These are phyloP conservation scores for Yasuhikotakia modesta DNA, from an alignment of 2,797 vertebrate species.

Conservation along the genomic window DNA sequence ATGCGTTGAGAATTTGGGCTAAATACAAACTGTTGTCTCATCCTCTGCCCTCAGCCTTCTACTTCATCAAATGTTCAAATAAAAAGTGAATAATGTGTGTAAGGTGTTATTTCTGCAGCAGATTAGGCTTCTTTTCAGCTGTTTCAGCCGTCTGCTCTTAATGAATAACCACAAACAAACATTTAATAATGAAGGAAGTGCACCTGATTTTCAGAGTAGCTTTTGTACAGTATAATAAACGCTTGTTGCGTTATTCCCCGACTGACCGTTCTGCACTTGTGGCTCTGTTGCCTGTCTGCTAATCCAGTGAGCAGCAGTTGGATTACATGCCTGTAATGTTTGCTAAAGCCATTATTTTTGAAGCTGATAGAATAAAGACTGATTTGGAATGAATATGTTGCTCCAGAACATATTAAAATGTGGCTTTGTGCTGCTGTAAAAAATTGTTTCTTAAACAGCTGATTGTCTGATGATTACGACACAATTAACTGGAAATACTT, in stretches of 20 bases:
- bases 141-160: constrained; percentile 65
- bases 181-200: constrained; percentile 62
- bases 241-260: background rate
- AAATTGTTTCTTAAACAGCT: background rate
- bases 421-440: constrained; percentile 51
- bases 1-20: constrained; percentile 71
- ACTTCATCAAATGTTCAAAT: constrained; percentile 74
- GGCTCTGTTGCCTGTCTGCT: constrained; percentile 60
- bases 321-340: constrained; percentile 52
- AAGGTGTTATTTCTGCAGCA: constrained; percentile 72
- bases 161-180: constrained; percentile 70
- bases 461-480: too few relatives aligned
- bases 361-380: constrained; percentile 59
- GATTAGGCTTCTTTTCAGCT: constrained; percentile 64
- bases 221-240: constrained; percentile 53
- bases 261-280: constrained; percentile 49
- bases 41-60: constrained; percentile 74
- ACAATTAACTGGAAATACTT: too few relatives aligned
- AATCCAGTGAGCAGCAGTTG: constrained; percentile 52
- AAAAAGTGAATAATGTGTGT: constrained; percentile 74
- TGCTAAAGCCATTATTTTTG: constrained; percentile 63
- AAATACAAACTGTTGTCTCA: constrained; percentile 72
- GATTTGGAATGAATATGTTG: constrained; percentile 30
- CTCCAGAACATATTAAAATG: constrained; percentile 52
- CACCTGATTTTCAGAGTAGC: constrained; percentile 56